These are phyloP conservation scores for Bugulina stolonifera DNA, from an alignment of 2,888 invertebrate genomes.

Conservation along the genomic window DNA sequence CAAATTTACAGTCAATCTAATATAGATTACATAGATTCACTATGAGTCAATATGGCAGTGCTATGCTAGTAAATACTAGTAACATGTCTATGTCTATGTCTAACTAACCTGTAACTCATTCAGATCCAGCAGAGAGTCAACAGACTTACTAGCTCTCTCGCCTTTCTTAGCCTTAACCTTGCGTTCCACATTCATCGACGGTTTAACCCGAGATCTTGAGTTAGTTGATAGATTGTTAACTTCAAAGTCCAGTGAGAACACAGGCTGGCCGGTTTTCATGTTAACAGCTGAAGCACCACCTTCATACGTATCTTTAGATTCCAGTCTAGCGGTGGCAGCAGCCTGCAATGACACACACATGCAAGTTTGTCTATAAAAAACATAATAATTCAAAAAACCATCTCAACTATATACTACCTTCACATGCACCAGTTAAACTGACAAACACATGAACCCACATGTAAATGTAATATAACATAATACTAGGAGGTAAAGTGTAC, in stretches of 20 bases:
- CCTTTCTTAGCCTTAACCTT: background rate
- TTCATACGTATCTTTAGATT: background rate
- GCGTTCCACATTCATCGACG: background rate
- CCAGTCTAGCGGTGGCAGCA: background rate
- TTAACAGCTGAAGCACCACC: conserved; percentile 36
- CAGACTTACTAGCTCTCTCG: background rate
- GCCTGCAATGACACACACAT: background rate
- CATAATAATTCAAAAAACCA: too few relatives aligned
- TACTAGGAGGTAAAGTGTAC: too few relatives aligned
- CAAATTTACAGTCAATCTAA: too few relatives aligned
- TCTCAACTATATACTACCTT: too few relatives aligned
- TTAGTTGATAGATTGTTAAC: background rate
- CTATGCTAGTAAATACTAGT: too few relatives aligned
- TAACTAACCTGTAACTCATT: conserved; percentile 14
- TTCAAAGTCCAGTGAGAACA: conserved; percentile 41
- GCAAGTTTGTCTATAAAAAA: too few relatives aligned
- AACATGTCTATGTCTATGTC: too few relatives aligned
- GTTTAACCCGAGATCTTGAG: background rate
- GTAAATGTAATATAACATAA: too few relatives aligned
- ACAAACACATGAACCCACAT: too few relatives aligned
- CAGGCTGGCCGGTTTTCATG: conserved; percentile 45
- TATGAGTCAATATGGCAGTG: too few relatives aligned
- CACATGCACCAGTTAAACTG: too few relatives aligned
- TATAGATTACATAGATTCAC: too few relatives aligned
- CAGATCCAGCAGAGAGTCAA: background rate